These are phyloP conservation scores for Gasteruption jaculator DNA, from an alignment of 2,888 invertebrate species.

Conservation along the genomic window DNA sequence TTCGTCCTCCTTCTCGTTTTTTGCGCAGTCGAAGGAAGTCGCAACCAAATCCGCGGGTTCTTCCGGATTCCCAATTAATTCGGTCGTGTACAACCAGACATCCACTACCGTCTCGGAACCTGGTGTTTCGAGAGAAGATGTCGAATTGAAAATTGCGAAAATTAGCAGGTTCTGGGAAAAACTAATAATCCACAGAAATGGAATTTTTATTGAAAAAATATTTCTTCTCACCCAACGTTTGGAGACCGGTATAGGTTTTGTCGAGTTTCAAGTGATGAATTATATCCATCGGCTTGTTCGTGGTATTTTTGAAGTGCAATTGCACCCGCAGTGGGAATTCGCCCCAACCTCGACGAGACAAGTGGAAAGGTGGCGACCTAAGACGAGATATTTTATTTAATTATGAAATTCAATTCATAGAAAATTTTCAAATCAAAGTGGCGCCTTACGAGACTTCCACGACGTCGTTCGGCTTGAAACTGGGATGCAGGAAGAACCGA, in stretches of 20 bases:
- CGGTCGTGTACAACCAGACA: slow-evolving; percentile 55
- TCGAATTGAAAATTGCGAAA: no score
- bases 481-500: slow-evolving; percentile 76
- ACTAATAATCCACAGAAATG: slow-evolving; percentile 19
- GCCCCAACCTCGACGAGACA: slow-evolving; percentile 86
- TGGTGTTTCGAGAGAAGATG: no score
- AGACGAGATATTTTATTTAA: slow-evolving; percentile 26
- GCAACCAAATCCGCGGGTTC: no score
- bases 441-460: slow-evolving; percentile 68
- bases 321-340: slow-evolving; percentile 83
- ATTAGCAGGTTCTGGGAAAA: no score
- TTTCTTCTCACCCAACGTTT: slow-evolving; percentile 69
- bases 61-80: no score
- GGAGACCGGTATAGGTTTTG: slow-evolving; percentile 75
- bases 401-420: slow-evolving; percentile 5
- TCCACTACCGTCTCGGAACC: slow-evolving; percentile 79
- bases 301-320: slow-evolving; percentile 68
- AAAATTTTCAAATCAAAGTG: slow-evolving; percentile 3
- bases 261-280: slow-evolving; percentile 79
- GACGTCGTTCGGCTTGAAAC: slow-evolving; percentile 82
- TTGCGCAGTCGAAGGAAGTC: not conserved
- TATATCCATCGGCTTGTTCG: slow-evolving; percentile 75
- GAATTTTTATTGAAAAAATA: no score
- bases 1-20: slow-evolving; percentile 15
- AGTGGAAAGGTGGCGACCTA: slow-evolving; percentile 76